These are phyloP conservation scores for Trachelus troglodyta DNA, from an alignment of 2,888 invertebrate species.

Conservation along the genomic window DNA sequence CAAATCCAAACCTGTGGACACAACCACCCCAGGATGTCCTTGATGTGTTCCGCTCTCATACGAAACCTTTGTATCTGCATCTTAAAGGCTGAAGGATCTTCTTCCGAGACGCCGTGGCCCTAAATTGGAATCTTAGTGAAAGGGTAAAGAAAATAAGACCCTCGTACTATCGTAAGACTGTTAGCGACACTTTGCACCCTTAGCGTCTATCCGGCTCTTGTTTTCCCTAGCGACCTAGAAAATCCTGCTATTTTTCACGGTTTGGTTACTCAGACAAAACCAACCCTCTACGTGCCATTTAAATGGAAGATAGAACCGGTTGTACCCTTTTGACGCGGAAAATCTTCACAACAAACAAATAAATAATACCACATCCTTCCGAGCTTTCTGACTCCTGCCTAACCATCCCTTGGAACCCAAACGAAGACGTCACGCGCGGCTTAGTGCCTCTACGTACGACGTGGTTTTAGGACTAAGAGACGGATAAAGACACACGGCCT, in stretches of 20 bases:
- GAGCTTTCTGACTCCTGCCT: not conserved
- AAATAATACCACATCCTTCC: constrained; percentile 10
- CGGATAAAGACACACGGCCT: constrained; percentile 11
- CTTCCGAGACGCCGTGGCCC: not conserved
- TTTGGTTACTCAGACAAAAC: not conserved
- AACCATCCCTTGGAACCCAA: not conserved
- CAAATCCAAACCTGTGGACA: not conserved
- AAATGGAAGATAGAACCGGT: not conserved
- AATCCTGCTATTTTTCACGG: not conserved
- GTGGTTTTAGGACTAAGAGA: constrained; percentile 17
- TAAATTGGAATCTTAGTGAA: not conserved
- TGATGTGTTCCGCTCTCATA: not conserved
- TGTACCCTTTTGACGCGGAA: not conserved
- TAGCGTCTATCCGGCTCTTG: not conserved
- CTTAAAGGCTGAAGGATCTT: not conserved
- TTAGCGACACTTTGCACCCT: not conserved
- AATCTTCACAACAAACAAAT: constrained; percentile 21
- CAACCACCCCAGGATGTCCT: not conserved
- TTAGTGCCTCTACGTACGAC: not conserved
- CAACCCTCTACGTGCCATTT: not conserved
- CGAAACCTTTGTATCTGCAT: not conserved
- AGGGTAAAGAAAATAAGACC: not conserved
- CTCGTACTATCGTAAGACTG: not conserved
- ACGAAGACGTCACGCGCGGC: not conserved
- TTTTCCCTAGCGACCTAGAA: not conserved